phyloP scores from a whole-genome alignment of 2,797 vertebrate species.

The Eleutherodactylus coqui region DNA sequence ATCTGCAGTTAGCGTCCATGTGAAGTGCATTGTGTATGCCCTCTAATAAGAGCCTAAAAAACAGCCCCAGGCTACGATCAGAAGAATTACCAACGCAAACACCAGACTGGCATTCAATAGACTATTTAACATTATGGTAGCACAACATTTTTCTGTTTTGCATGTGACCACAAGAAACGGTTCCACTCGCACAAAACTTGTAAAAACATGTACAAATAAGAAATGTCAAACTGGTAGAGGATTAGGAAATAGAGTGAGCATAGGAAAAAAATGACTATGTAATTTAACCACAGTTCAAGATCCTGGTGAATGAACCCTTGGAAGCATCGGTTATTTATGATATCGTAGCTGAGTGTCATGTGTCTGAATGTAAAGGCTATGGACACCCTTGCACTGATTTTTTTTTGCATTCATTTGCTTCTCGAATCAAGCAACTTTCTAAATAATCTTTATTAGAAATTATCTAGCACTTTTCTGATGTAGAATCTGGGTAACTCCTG shows the following conservation, averaged over 20 bases:
- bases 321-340: neutral
- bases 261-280: too few species aligned
- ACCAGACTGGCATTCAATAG: neutral
- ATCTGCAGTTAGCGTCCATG: constrained; percentile 37
- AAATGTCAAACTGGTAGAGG: neutral
- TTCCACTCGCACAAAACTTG: neutral
- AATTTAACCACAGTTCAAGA: neutral
- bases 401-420: too few species aligned
- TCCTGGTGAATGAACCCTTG: neutral
- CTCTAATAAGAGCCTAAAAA: constrained; percentile 7
- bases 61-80: constrained; percentile 31
- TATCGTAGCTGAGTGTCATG: too few species aligned
- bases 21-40: constrained; percentile 25
- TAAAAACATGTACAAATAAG: neutral
- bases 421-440: too few species aligned
- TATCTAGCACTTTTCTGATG: neutral
- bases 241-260: neutral
- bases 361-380: too few species aligned
- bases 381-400: too few species aligned
- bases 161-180: constrained; percentile 29
- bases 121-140: constrained; percentile 3
- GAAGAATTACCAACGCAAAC: constrained; percentile 26
- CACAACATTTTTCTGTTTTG: neutral
- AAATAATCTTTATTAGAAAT: too few species aligned
- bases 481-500: neutral